Evolutionary conservation across 2,113 vertebrate species (phyloP).

Genomic region (Octodon degus): DNA sequence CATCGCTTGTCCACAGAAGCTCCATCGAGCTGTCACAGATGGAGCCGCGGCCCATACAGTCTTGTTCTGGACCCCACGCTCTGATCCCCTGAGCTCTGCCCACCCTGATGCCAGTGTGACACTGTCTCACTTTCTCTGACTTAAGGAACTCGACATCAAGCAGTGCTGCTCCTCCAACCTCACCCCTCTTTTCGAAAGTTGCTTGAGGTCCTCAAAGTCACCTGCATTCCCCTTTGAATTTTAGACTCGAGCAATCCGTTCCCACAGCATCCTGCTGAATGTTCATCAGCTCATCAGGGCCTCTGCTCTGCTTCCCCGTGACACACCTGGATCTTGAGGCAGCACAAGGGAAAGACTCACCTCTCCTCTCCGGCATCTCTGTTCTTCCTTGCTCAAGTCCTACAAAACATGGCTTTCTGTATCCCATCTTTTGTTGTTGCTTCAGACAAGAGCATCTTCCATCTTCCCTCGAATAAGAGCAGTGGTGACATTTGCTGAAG

Average conservation of each 20-base stretch:
- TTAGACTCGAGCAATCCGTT: background rate
- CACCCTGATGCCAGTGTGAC: background rate
- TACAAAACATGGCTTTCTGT: background rate
- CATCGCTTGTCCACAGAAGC: background rate
- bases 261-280: background rate
- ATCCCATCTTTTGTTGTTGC: background rate
- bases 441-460: background rate
- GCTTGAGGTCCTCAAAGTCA: background rate
- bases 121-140: background rate
- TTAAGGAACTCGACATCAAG: constrained; percentile 5
- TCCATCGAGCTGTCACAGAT: background rate
- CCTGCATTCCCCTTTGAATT: background rate
- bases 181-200: background rate
- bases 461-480: background rate
- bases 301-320: too few relatives aligned
- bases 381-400: background rate
- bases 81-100: background rate
- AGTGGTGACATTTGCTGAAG: background rate
- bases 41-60: background rate
- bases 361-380: background rate
- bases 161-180: background rate
- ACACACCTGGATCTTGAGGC: background rate
- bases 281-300: background rate
- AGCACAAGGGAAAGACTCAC: background rate
- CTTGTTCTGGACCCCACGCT: background rate